Evolutionary conservation across 2,797 vertebrate genomes (phyloP).

Genomic region (Mormyrus hasselquistii): DNA sequence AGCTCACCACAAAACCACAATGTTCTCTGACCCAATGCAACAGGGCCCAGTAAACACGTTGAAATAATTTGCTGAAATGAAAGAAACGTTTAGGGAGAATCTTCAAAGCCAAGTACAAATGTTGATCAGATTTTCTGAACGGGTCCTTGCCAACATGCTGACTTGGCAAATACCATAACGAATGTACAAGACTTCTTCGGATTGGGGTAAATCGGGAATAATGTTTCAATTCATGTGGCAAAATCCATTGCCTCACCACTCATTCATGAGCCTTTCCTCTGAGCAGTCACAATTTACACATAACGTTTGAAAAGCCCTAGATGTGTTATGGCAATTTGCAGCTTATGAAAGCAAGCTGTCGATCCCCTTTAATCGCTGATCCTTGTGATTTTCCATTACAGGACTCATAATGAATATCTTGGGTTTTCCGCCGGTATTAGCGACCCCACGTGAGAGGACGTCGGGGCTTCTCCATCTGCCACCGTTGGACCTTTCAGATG

Average conservation of each 20-base stretch:
- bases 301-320: background rate
- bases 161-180: background rate
- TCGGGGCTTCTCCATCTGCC: background rate
- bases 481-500: background rate
- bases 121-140: background rate
- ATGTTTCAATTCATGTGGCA: background rate
- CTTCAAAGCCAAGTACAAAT: background rate
- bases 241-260: background rate
- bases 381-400: background rate
- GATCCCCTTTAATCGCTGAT: background rate
- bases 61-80: conserved; percentile 1
- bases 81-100: background rate
- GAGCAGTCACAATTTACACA: background rate
- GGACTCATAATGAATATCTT: background rate
- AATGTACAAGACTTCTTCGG: background rate
- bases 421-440: background rate
- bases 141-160: background rate
- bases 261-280: background rate
- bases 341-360: background rate
- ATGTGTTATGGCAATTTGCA: background rate
- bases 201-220: background rate
- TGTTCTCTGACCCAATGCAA: background rate
- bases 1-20: background rate
- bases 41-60: background rate
- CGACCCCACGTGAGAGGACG: background rate